phyloP scores from a whole-genome alignment of 2,888 invertebrate species.

The Galeopsomyia nigrocyanea region DNA sequence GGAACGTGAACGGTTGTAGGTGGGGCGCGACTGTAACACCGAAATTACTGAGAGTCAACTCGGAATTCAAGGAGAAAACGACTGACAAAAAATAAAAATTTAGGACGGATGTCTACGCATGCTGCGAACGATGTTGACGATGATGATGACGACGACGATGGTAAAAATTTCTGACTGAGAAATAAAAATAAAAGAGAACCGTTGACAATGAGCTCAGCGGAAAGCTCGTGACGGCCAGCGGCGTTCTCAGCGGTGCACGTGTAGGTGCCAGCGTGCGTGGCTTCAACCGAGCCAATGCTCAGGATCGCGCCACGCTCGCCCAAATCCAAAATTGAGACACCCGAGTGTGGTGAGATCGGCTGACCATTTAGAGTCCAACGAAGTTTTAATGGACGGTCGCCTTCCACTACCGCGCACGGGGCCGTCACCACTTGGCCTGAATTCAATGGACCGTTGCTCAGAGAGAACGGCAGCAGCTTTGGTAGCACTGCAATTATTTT shows the following conservation, averaged over 20 bases:
- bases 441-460: slow-evolving; percentile 75
- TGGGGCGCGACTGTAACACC: slow-evolving; percentile 64
- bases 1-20: slow-evolving; percentile 70
- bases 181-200: slow-evolving; percentile 53
- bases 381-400: slow-evolving; percentile 77
- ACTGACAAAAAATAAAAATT: slow-evolving; percentile 1
- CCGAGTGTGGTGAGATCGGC: slow-evolving; percentile 67
- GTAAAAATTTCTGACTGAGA: slow-evolving; percentile 39
- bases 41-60: not conserved
- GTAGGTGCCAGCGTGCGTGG: slow-evolving; percentile 74
- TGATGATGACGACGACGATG: slow-evolving; percentile 10
- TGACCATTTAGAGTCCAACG: slow-evolving; percentile 73
- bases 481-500: slow-evolving; percentile 64
- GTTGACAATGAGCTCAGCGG: slow-evolving; percentile 72
- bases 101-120: slow-evolving; percentile 11
- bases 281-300: slow-evolving; percentile 72
- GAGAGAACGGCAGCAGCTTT: slow-evolving; percentile 70
- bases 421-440: slow-evolving; percentile 75
- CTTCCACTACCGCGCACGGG: slow-evolving; percentile 75
- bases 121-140: slow-evolving; percentile 43
- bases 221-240: slow-evolving; percentile 72
- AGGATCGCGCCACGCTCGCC: slow-evolving; percentile 77
- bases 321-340: slow-evolving; percentile 72
- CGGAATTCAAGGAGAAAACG: not conserved
- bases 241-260: slow-evolving; percentile 74